Evolutionary conservation across 1,140 invertebrate species (phyloP).

Genomic region (Aphaenogaster ashmeadi): DNA sequence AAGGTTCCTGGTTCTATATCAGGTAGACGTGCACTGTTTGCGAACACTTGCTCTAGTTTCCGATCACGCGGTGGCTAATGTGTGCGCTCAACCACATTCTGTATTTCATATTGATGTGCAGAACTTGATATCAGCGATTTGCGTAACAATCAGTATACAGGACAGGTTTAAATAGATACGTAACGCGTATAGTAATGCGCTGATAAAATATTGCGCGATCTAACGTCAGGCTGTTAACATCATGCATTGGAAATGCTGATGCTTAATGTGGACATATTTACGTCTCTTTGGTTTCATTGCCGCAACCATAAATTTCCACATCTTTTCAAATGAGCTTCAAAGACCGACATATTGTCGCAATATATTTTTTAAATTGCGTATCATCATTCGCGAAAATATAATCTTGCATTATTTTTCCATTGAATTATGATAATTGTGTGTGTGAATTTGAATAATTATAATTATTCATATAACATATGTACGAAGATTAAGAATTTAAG

Average conservation of each 20-base stretch:
- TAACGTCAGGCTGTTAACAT: constrained; percentile 33
- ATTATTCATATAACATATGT: not conserved
- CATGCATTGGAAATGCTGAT: not conserved
- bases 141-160: constrained; percentile 42
- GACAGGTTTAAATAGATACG: constrained; percentile 30
- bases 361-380: not conserved
- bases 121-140: constrained; percentile 42
- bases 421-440: not conserved
- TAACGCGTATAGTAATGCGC: not conserved
- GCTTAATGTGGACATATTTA: not conserved
- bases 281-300: not conserved
- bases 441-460: not conserved
- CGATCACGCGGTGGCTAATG: constrained; percentile 73
- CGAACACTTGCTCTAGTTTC: constrained; percentile 75
- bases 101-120: constrained; percentile 73
- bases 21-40: constrained; percentile 67
- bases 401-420: not conserved
- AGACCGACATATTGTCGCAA: not conserved
- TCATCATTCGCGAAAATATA: not conserved
- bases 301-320: constrained; percentile 1
- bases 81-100: constrained; percentile 72
- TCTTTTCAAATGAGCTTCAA: not conserved
- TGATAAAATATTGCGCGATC: constrained; percentile 39
- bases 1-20: constrained; percentile 72
- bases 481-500: not conserved